These are phyloP conservation scores for Linurgus olivaceus DNA, from an alignment of 2,797 vertebrate species.

Conservation along the genomic window DNA sequence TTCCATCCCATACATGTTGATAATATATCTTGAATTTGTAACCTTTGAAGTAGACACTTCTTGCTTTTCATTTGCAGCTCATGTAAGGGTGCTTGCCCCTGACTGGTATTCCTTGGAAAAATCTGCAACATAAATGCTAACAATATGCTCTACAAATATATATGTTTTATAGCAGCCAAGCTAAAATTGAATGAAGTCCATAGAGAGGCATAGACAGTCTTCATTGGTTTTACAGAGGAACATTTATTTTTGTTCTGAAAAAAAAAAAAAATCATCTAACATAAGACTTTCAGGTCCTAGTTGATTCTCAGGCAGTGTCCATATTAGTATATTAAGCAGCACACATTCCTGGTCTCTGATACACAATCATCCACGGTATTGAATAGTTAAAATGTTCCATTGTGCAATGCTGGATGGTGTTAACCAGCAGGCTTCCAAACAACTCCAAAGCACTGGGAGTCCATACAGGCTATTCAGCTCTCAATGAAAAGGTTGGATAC, in stretches of 20 bases:
- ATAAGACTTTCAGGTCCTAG: background rate
- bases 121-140: background rate
- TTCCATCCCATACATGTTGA: background rate
- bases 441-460: background rate
- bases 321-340: slow-evolving; percentile 4
- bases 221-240: background rate
- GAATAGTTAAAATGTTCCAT: slow-evolving; percentile 27
- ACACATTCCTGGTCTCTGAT: slow-evolving; percentile 1
- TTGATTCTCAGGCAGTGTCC: background rate
- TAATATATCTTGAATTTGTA: background rate
- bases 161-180: background rate
- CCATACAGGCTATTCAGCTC: background rate
- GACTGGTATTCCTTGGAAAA: background rate
- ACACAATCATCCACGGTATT: background rate
- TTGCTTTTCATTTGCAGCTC: background rate
- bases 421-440: slow-evolving; percentile 7
- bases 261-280: background rate
- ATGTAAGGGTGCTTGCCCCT: background rate
- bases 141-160: background rate
- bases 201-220: background rate
- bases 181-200: background rate
- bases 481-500: background rate
- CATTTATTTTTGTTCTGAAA: background rate
- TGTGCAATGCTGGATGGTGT: background rate
- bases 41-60: background rate